Evolutionary conservation across 2,113 vertebrate species (phyloP).

Genomic region (Notarius lentiginosus): DNA sequence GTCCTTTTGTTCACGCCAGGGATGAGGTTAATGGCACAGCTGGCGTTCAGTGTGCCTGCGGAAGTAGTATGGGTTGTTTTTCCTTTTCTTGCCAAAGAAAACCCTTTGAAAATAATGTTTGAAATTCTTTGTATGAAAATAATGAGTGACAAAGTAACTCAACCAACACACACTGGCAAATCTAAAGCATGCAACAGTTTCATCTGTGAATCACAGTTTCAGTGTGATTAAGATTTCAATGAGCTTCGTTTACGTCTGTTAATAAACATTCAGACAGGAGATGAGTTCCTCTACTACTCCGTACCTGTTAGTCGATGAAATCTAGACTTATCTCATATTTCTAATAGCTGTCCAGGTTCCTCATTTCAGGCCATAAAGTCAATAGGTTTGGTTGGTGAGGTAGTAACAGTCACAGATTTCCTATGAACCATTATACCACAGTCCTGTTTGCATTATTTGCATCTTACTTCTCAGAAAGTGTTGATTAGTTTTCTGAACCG

Average conservation of each 20-base stretch:
- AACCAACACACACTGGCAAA: background rate
- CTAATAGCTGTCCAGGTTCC: background rate
- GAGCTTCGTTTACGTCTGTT: background rate
- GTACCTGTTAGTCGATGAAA: background rate
- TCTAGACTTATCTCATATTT: background rate
- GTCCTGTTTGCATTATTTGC: background rate
- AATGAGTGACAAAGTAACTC: background rate
- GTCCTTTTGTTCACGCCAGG: constrained; percentile 49
- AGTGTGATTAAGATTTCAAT: background rate
- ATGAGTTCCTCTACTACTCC: background rate
- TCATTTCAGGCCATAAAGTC: background rate
- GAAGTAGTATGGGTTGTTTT: constrained; percentile 4
- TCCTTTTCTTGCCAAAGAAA: background rate
- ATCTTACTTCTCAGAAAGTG: background rate
- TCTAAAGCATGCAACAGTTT: background rate
- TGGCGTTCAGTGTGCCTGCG: constrained; percentile 32
- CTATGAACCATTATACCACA: background rate
- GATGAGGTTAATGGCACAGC: constrained; percentile 53
- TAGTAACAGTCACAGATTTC: background rate
- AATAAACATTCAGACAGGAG: background rate
- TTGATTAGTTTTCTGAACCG: background rate
- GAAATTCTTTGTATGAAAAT: constrained; percentile 16
- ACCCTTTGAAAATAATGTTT: background rate
- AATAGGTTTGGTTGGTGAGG: background rate
- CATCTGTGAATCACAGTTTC: background rate